Percentiles rank a stretch among this genome's conserved stretches.
Conservation (phyloP, 2,113 vertebrate genomes). For the Cranoglanis bouderius region DNA sequence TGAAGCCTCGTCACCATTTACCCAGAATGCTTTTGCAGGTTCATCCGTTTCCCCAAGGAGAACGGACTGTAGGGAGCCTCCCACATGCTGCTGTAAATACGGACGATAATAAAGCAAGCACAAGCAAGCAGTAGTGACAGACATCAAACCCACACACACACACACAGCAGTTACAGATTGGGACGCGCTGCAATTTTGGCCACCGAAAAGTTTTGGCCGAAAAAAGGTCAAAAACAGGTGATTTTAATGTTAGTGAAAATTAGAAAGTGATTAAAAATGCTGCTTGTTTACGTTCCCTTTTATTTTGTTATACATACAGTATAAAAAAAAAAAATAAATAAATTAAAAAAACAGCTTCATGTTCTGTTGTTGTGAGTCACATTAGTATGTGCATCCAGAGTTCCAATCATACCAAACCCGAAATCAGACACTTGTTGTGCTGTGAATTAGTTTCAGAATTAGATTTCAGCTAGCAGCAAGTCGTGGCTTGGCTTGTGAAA, state of each 20-base stretch:
- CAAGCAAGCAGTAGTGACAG: conserved; percentile 4
- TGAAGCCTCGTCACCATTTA: conserved; percentile 19
- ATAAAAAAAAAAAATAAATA: not conserved
- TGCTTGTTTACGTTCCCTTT: not conserved
- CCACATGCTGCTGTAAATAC: conserved; percentile 33
- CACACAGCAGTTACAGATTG: not conserved
- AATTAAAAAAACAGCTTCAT: not conserved
- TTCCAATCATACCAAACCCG: not conserved
- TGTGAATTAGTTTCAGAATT: not conserved
- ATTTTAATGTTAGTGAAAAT: not conserved
- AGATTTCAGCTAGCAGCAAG: not conserved
- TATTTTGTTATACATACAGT: not conserved
- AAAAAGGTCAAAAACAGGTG: not conserved
- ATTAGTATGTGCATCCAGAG: not conserved
- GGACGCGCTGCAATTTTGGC: not conserved
- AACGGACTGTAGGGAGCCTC: not conserved
- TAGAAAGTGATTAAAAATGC: not conserved
- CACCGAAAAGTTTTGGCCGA: not conserved
- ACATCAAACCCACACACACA: conserved; percentile 23
- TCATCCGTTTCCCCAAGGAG: not conserved
- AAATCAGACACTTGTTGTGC: not conserved
- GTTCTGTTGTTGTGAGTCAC: not conserved
- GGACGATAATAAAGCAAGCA: conserved; percentile 8
- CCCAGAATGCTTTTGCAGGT: not conserved
- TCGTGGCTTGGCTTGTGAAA: not conserved